Evolutionary conservation across 1,140 invertebrate species (phyloP), one percentile per base, ranked within the genome.

Genomic region (Drosophila subpulchrella): DNA sequence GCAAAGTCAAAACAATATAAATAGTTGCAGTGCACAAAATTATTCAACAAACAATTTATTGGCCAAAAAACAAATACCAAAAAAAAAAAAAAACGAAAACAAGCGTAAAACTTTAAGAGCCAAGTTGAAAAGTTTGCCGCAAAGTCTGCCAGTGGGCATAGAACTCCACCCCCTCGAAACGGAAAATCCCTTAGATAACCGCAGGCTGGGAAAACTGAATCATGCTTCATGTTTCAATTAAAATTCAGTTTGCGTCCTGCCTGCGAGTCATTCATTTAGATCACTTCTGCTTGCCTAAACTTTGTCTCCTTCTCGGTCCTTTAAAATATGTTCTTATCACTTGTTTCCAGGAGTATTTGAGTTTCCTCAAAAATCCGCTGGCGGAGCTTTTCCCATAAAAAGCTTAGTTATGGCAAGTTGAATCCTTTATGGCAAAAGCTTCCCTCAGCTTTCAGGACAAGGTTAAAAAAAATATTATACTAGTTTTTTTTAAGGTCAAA

Each of bases 181-280:
- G 34, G 34, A 34, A 56, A 47, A 57, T 41, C 50, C 36, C 27
- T 39, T 13, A 12, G 51, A 56, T 53, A 68, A 20, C 66, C 50
- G 67, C 47, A 54, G 60, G 66, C 60, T 8, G n/a, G 20, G 42
- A 56, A 77, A 36, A 77, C 76, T 77, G 56, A 77, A 77, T 77
- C 63, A 77, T 68, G 61, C 48, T 59, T 55, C 62, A 59, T 76
- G 74, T 61, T 77, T 77, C 74, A 77, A 77, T 77, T 77, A 70
- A 77, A 77, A 77, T 77, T 77, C 75, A 60, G 75, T 77, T 70
- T 42, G 63, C 62, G 75, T 70, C 68, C 53, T 60, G 48, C 50
- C 55, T 32, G 68, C 51, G 46, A 71, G 68, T 71, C 74, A 61
- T 68, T 70, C 75, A 77, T 76, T 76, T 59, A 76, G 74, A 76